Percentiles rank a stretch among this genome's conserved stretches.
These are phyloP conservation scores for Corythoichthys intestinalis DNA, from an alignment of 2,113 vertebrate species.

Conservation along the genomic window DNA sequence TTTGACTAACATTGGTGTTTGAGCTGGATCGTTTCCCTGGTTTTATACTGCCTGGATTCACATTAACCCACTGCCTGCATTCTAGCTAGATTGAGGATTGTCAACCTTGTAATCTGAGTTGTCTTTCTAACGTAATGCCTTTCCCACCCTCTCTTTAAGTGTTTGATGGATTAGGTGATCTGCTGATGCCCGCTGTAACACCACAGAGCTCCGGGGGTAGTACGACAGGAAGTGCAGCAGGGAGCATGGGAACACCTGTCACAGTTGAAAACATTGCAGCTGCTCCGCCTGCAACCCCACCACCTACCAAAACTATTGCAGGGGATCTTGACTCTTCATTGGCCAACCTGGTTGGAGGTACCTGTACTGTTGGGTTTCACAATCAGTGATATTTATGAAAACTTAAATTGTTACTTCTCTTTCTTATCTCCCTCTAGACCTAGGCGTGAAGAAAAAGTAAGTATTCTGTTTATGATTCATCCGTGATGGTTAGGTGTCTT, in stretches of 20 bases:
- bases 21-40: constrained; percentile 16
- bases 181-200: constrained; percentile 92
- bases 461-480: constrained; percentile 42
- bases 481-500: not conserved
- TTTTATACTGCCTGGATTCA: constrained; percentile 7
- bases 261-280: constrained; percentile 51
- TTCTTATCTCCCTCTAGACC: constrained; percentile 72
- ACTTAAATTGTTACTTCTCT: constrained; percentile 2
- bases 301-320: constrained; percentile 79
- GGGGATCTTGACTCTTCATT: constrained; percentile 94
- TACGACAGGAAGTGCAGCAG: constrained; percentile 61
- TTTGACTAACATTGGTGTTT: constrained; percentile 12
- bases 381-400: not conserved
- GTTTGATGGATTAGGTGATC: constrained; percentile 93
- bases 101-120: constrained; percentile 31
- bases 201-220: constrained; percentile 83
- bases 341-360: constrained; percentile 95
- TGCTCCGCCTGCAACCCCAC: constrained; percentile 60
- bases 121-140: constrained; percentile 25
- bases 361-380: constrained; percentile 35
- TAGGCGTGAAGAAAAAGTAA: constrained; percentile 97
- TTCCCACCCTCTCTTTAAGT: constrained; percentile 63
- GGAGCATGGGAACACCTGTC: constrained; percentile 51
- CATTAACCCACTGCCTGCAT: constrained; percentile 16
- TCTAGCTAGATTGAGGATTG: constrained; percentile 13